Conservation (phyloP, 35 echinoderm and acorn worm genomes). For the Eucidaris tribuloides region DNA sequence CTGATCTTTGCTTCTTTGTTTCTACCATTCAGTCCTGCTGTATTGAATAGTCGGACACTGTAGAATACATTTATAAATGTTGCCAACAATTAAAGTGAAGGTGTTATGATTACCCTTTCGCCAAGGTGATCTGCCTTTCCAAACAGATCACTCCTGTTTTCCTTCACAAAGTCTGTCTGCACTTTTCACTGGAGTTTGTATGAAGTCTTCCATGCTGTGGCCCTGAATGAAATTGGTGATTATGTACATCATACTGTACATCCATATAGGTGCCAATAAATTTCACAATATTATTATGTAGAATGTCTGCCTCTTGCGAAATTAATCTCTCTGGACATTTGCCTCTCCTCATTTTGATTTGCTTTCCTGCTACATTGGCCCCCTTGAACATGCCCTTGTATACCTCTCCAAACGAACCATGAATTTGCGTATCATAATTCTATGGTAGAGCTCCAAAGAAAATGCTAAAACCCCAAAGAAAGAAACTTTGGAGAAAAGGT, state of each 20-base stretch:
- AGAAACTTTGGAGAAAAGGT: no score
- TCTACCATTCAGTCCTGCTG: no score
- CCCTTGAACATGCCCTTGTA: neutral
- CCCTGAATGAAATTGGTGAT: neutral
- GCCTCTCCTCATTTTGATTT: neutral
- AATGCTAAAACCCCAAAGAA: no score
- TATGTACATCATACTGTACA: neutral
- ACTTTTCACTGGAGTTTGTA: neutral
- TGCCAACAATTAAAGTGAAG: no score
- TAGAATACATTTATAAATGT: no score
- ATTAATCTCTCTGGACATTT: conserved; percentile 2
- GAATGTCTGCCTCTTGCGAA: neutral
- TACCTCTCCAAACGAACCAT: conserved; percentile 12
- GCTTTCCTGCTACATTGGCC: neutral
- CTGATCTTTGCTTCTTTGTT: no score
- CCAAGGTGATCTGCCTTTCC: no score
- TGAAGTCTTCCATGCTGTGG: neutral
- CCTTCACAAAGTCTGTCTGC: conserved; percentile 2
- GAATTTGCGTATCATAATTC: no score
- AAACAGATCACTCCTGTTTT: no score
- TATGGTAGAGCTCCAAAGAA: no score
- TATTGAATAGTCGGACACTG: no score
- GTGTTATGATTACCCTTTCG: no score
- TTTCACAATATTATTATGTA: neutral
- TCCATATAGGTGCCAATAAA: neutral